A percentile compares a stretch with the other conserved stretches of the same genome.
phyloP scores from a whole-genome alignment of 2,888 invertebrate genomes.

The Selenia dentaria region DNA sequence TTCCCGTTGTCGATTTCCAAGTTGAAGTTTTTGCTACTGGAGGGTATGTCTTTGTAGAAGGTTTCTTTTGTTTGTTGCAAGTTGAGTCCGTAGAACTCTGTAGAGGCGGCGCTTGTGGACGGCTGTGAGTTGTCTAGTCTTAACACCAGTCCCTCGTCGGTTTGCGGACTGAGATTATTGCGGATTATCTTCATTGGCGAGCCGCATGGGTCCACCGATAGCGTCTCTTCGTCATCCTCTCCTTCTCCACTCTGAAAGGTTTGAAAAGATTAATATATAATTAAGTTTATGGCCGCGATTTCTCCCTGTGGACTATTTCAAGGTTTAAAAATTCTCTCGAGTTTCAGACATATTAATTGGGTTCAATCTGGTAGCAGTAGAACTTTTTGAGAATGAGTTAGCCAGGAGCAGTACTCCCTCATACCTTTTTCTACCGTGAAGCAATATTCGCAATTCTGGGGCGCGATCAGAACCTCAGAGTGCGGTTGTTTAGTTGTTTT shows the following conservation, averaged over 20 bases:
- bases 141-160: slow-evolving; percentile 34
- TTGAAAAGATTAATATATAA: neutral
- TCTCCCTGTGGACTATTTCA: no score
- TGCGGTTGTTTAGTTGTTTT: no score
- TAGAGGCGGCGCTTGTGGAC: slow-evolving; percentile 49
- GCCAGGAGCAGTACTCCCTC: no score
- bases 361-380: no score
- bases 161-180: slow-evolving; percentile 65
- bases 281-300: no score
- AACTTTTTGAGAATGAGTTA: no score
- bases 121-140: slow-evolving; percentile 45
- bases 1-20: slow-evolving; percentile 56
- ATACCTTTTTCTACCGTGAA: no score
- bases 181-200: slow-evolving; percentile 64
- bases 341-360: no score
- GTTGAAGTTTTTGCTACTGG: slow-evolving; percentile 74
- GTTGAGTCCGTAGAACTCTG: slow-evolving; percentile 65
- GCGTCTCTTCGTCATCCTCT: slow-evolving; percentile 85
- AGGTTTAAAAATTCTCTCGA: no score
- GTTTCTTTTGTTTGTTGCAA: slow-evolving; percentile 68
- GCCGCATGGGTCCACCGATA: slow-evolving; percentile 78
- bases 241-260: slow-evolving; percentile 73
- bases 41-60: slow-evolving; percentile 70
- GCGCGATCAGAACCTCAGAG: no score
- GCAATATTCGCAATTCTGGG: no score